Evolutionary conservation across 2,888 invertebrate genomes (phyloP).

Genomic region (Lepidocyrtinus sp.): DNA sequence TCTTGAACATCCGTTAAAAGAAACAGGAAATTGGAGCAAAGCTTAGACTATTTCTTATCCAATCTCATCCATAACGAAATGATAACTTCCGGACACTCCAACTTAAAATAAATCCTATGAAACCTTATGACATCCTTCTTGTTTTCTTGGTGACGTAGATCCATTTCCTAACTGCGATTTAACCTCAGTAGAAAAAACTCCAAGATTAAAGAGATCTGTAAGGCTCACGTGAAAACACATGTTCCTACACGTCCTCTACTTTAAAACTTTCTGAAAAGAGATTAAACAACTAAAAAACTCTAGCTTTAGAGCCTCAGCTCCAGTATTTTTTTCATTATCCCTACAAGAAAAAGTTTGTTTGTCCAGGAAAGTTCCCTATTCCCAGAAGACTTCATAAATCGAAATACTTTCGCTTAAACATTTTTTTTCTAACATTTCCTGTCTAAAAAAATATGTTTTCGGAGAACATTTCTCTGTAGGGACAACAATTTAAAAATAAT

Average conservation of each 20-base stretch:
- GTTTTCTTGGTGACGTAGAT: not conserved
- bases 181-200: conserved; percentile 50
- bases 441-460: too few species aligned
- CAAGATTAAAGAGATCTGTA: conserved; percentile 46
- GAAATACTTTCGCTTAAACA: conserved; percentile 15
- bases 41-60: too few species aligned
- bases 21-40: too few species aligned
- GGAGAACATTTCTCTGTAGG: too few species aligned
- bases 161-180: conserved; percentile 54
- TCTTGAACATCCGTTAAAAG: too few species aligned
- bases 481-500: too few species aligned
- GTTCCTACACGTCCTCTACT: not conserved
- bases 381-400: conserved; percentile 35
- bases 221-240: conserved; percentile 5
- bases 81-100: too few species aligned
- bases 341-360: conserved; percentile 11
- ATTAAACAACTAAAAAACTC: conserved; percentile 24
- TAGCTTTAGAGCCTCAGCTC: conserved; percentile 6
- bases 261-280: conserved; percentile 13
- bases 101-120: too few species aligned
- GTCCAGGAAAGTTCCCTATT: too few species aligned
- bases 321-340: conserved; percentile 10
- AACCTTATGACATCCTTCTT: too few species aligned
- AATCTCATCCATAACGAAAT: too few species aligned
- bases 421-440: conserved; percentile 13